Conservation (phyloP, 2,888 invertebrate species). For the Andrena hattorfiana region DNA sequence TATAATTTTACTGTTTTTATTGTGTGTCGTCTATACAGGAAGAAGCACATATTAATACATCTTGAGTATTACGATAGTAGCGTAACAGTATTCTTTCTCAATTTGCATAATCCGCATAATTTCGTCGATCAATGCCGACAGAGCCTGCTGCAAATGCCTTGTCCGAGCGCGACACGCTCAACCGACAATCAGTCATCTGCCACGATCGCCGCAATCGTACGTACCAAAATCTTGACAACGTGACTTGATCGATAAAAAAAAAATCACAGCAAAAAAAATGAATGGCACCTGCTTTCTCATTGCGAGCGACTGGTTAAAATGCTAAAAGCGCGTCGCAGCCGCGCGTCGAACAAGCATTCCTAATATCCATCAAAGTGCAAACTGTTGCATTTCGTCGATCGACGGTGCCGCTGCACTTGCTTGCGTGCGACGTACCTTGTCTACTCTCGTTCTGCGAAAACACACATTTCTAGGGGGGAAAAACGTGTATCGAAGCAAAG, state of each 20-base stretch:
- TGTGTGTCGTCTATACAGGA: conserved; percentile 21
- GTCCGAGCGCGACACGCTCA: conserved; percentile 34
- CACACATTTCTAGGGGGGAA: conserved; percentile 12
- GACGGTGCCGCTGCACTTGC: neutral
- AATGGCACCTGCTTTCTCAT: conserved; percentile 54
- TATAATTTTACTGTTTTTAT: conserved; percentile 48
- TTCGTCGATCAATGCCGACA: neutral
- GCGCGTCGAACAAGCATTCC: neutral
- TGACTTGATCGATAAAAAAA: conserved; percentile 59
- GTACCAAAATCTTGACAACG: conserved; percentile 62
- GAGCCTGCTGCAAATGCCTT: neutral
- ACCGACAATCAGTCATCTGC: conserved; percentile 11
- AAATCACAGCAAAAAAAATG: conserved; percentile 58
- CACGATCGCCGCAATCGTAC: conserved; percentile 45
- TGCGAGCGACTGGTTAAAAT: conserved; percentile 35
- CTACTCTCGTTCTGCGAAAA: neutral
- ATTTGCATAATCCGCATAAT: neutral
- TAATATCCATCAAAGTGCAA: neutral
- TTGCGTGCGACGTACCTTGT: too few species aligned
- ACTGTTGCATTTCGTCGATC: neutral
- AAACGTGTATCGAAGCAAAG: neutral
- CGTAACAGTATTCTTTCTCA: neutral
- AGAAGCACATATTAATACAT: conserved; percentile 10
- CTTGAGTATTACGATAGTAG: neutral
- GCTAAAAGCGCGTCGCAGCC: conserved; percentile 25